phyloP scores from a whole-genome alignment of 2,888 invertebrate genomes.

The Xestia c-nigrum region DNA sequence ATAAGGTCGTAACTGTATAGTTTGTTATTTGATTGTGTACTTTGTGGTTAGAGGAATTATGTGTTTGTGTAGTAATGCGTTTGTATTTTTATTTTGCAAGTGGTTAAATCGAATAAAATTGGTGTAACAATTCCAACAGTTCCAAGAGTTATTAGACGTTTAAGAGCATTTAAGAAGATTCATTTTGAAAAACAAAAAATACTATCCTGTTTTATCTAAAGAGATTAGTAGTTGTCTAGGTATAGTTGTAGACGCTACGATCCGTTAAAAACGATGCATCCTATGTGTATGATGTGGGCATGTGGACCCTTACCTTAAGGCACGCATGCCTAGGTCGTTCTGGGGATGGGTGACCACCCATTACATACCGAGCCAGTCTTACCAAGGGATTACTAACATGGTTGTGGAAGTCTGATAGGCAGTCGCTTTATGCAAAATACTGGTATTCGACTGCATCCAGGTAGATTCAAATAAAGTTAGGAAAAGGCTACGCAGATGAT shows the following conservation, averaged over 20 bases:
- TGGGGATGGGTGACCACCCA: neutral
- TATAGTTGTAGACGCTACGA: neutral
- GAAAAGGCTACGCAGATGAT: neutral
- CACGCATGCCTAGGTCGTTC: neutral
- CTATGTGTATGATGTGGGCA: too few relatives aligned
- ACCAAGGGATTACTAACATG: neutral
- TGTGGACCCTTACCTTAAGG: neutral
- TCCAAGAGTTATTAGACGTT: neutral
- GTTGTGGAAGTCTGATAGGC: neutral
- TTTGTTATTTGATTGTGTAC: conserved; percentile 43
- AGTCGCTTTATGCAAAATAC: neutral
- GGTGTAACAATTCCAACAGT: neutral
- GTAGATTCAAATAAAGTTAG: neutral
- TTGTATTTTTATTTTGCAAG: conserved; percentile 2
- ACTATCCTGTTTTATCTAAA: neutral
- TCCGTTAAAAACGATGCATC: too few relatives aligned
- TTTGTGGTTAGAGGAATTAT: conserved; percentile 15
- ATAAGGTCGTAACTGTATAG: conserved; percentile 68
- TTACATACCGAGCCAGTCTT: neutral
- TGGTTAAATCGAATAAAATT: neutral
- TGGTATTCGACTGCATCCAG: neutral
- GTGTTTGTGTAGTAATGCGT: neutral
- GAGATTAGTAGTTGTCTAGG: neutral
- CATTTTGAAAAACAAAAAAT: neutral
- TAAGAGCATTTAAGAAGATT: neutral